Base-by-base conservation (phyloP, 2,888 invertebrate genomes). In the Cephus pygmeus region DNA sequence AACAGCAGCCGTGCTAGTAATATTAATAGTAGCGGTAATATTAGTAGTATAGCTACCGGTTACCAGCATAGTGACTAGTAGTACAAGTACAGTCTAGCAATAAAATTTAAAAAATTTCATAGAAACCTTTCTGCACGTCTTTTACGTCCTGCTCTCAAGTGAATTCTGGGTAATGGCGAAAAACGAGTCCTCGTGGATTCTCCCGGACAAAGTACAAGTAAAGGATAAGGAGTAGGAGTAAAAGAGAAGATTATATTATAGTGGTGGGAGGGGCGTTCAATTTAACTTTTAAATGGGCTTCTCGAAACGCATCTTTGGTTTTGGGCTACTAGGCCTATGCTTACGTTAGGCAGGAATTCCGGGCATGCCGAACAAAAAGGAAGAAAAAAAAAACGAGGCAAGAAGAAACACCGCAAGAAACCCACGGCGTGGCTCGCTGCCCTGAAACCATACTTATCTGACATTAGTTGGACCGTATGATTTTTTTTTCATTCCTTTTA, bases 331-430 rank as follows among this genome's bases (percentile, higher is more conserved):
- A 74, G 23, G 34, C 35, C 75, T 69, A 40, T 68, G 77, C 69
- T 74, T 75, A 75, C 77, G 36, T 30, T 69, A 76, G 71, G 69
- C 77, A 73, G 76, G 75, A 78, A 78, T 78, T 78, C 76, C 78
- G 73, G 34, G 73, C 75, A 78, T 76, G 71, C 56, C 73, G 75
- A 68, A 73, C 71, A 73, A 68, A 68, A 23, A 36, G 40, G 69
- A 75, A 35, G 71, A 76, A 76, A 77, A 79, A 77, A 36, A 56
- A 76, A 36, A 69, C 34, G 77, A 76, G 76, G 31, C 31, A 31
- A 40, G 76, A 76, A 69, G 75, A 69, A 40, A 71, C 75, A 75
- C 76, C 79, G 81, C 79, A 79, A 78, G 76, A 78, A 78, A 75
- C 56, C 75, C 71, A 74, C 71, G 30, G 69, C 75, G 75, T 77